These are phyloP conservation scores for Trichopoda pennipes DNA, from an alignment of 2,888 invertebrate genomes.

Conservation along the genomic window DNA sequence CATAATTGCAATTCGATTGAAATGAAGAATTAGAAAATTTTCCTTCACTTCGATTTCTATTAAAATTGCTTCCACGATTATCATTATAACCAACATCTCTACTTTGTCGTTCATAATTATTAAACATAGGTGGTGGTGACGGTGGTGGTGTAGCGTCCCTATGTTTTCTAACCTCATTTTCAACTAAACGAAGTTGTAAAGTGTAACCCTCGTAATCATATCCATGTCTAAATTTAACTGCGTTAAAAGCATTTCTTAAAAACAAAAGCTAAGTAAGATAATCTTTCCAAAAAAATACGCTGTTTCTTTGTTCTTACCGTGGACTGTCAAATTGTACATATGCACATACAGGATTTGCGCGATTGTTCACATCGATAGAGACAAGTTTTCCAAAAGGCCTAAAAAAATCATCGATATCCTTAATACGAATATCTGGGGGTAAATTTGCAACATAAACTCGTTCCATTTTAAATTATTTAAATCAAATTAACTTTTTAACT, in stretches of 20 bases:
- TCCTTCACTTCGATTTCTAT: slow-evolving; percentile 1
- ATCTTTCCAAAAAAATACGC: not conserved
- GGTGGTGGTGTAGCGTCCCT: slow-evolving; percentile 44
- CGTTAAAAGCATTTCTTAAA: slow-evolving; percentile 58
- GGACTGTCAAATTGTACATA: slow-evolving; percentile 54
- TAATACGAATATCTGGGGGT: slow-evolving; percentile 62
- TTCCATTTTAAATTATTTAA: slow-evolving; percentile 34
- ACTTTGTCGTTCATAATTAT: slow-evolving; percentile 18
- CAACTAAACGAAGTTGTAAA: slow-evolving; percentile 52
- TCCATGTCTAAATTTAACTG: slow-evolving; percentile 52
- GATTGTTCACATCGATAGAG: slow-evolving; percentile 60
- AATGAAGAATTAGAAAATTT: slow-evolving; percentile 4
- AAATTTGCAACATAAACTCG: slow-evolving; percentile 61
- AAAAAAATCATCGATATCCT: slow-evolving; percentile 62
- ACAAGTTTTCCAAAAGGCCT: slow-evolving; percentile 56
- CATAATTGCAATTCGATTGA: slow-evolving; percentile 9
- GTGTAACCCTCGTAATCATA: slow-evolving; percentile 62
- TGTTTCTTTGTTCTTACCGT: slow-evolving; percentile 22
- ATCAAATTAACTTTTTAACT: no score
- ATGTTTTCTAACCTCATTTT: slow-evolving; percentile 61
- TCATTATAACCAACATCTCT: slow-evolving; percentile 4
- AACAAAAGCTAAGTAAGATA: not conserved
- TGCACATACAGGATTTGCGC: slow-evolving; percentile 46
- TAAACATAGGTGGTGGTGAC: slow-evolving; percentile 42
- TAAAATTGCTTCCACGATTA: slow-evolving; percentile 1